These are phyloP conservation scores for Phainopepla nitens DNA, from an alignment of 2,113 vertebrate genomes.

Conservation along the genomic window DNA sequence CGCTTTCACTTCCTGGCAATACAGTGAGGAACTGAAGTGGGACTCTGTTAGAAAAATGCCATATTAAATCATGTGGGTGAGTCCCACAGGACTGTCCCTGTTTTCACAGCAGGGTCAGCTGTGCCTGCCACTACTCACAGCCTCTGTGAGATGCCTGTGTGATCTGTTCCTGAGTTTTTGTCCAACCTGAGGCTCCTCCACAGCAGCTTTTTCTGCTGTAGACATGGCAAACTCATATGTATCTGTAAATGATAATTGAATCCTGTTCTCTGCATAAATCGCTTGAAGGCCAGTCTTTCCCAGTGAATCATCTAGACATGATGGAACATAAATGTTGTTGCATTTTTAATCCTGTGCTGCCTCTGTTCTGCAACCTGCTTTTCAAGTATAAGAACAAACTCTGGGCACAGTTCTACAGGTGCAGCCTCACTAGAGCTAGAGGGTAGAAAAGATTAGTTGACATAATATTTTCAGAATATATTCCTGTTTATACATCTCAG, in stretches of 20 bases:
- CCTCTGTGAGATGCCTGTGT: background rate
- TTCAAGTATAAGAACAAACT: background rate
- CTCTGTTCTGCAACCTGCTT: background rate
- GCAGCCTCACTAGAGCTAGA: background rate
- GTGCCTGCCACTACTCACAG: background rate
- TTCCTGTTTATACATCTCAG: background rate
- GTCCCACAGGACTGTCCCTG: background rate
- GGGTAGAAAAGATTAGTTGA: background rate
- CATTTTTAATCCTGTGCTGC: background rate
- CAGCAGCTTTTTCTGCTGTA: background rate
- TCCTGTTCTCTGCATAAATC: background rate
- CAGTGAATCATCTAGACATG: background rate
- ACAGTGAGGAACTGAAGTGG: background rate
- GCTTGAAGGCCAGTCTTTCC: background rate
- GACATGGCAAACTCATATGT: background rate
- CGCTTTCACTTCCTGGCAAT: background rate
- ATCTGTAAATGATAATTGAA: background rate
- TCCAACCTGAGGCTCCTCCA: background rate
- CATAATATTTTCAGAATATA: background rate
- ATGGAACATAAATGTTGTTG: background rate
- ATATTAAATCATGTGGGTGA: background rate
- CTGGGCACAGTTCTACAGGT: background rate
- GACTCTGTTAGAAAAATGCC: background rate
- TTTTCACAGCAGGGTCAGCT: background rate
- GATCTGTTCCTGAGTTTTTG: background rate